Evolutionary conservation across 1,140 invertebrate species (phyloP).

Genomic region (Agraylea sexmaculata): DNA sequence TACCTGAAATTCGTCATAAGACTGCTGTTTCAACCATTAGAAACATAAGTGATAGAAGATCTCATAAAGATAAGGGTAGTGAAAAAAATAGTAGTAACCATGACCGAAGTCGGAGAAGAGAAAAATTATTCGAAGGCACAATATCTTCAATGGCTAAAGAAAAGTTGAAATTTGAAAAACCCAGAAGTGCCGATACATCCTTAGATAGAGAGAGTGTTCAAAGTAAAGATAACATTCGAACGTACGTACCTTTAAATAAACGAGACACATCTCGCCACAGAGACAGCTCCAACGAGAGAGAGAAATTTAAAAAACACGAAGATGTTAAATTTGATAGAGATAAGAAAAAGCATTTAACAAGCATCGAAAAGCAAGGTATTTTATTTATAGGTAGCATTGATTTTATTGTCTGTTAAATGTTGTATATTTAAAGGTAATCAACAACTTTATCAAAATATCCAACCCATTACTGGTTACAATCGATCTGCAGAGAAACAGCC

Average conservation of each 20-base stretch:
- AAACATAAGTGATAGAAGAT: conserved; percentile 19
- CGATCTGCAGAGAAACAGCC: conserved; percentile 7
- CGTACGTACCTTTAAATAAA: conserved; percentile 5
- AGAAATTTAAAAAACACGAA: conserved; percentile 10
- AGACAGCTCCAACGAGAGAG: conserved; percentile 5
- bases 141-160: conserved; percentile 15
- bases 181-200: conserved; percentile 15
- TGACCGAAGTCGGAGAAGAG: conserved; percentile 16
- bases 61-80: conserved; percentile 9
- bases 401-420: neutral
- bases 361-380: conserved; percentile 6
- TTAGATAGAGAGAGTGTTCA: conserved; percentile 14
- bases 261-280: conserved; percentile 5
- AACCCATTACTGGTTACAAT: conserved; percentile 1
- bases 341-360: conserved; percentile 6
- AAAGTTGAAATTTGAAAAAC: conserved; percentile 12
- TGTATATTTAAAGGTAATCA: neutral
- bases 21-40: conserved; percentile 33
- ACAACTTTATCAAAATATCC: neutral
- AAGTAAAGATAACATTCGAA: conserved; percentile 10
- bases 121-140: conserved; percentile 15
- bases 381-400: neutral
- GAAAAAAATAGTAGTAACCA: conserved; percentile 7
- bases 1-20: conserved; percentile 34
- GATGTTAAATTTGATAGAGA: conserved; percentile 8